Conservation (phyloP, 2,888 invertebrate species). For the Acanthopleura granulata region DNA sequence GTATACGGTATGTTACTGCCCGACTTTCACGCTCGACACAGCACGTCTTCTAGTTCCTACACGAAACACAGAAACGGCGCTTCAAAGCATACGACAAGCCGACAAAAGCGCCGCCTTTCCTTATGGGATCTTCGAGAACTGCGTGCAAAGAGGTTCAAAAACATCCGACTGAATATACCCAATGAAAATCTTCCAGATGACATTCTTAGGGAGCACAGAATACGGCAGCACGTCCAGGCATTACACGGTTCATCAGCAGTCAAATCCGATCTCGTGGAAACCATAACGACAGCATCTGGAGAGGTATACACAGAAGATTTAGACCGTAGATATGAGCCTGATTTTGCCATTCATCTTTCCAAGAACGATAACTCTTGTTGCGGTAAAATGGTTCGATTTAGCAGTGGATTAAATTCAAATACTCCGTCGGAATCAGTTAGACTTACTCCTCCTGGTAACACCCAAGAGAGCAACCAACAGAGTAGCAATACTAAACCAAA, state of each 20-base stretch:
- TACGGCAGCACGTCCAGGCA: background rate
- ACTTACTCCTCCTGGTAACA: background rate
- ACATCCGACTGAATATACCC: background rate
- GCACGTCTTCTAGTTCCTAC: background rate
- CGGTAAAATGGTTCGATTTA: background rate
- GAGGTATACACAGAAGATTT: background rate
- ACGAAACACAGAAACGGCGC: background rate
- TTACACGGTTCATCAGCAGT: background rate
- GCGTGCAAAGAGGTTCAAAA: background rate
- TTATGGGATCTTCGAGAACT: conserved; percentile 7
- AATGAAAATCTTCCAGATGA: background rate
- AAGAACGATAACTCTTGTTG: background rate
- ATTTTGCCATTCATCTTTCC: background rate
- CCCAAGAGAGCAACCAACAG: background rate
- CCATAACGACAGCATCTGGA: conserved; percentile 5
- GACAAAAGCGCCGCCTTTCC: background rate
- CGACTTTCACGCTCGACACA: background rate
- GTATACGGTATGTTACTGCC: conserved; percentile 12
- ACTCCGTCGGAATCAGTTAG: background rate
- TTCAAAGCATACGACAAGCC: too few relatives aligned
- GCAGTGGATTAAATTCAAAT: background rate
- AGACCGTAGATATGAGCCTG: background rate
- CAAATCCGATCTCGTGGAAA: conserved; percentile 1
- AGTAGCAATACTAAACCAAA: background rate
- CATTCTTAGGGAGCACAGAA: background rate